These are phyloP conservation scores for Xestia rhomboidea DNA, from an alignment of 2,888 invertebrate species.

Conservation along the genomic window DNA sequence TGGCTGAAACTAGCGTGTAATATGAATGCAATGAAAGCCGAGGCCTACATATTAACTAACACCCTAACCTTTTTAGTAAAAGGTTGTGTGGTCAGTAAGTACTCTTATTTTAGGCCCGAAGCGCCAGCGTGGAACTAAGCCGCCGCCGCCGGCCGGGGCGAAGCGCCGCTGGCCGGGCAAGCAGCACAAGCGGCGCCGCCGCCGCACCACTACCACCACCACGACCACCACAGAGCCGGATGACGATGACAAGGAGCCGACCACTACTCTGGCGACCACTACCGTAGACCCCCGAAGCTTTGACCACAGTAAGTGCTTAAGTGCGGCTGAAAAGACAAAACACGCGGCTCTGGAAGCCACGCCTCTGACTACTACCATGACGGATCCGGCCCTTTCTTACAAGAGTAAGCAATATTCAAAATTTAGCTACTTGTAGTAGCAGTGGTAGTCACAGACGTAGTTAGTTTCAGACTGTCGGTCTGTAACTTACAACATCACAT, in stretches of 20 bases:
- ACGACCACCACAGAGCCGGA: constrained; percentile 46
- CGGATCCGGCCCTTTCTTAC: constrained; percentile 56
- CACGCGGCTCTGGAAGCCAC: constrained; percentile 58
- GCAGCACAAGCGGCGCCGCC: constrained; percentile 52
- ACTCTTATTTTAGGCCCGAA: constrained; percentile 59
- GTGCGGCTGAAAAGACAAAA: constrained; percentile 43
- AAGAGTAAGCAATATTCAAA: constrained; percentile 58
- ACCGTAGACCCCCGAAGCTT: constrained; percentile 74
- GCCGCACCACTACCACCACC: constrained; percentile 55
- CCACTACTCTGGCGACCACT: constrained; percentile 70
- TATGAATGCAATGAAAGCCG: constrained; percentile 25
- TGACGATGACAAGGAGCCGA: constrained; percentile 52
- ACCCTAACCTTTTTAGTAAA: constrained; percentile 52
- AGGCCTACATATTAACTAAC: constrained; percentile 44
- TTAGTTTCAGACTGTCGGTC: constrained; percentile 55
- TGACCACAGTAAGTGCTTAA: constrained; percentile 76
- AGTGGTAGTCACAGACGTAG: constrained; percentile 62
- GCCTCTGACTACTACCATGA: constrained; percentile 60
- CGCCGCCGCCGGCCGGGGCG: constrained; percentile 40
- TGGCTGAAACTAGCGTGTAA: constrained; percentile 21
- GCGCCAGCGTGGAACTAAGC: constrained; percentile 49
- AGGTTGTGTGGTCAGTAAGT: constrained; percentile 59
- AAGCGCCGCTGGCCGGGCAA: constrained; percentile 53
- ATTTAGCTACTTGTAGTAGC: constrained; percentile 57
- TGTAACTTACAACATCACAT: constrained; percentile 36